Evolutionary conservation across 2,797 vertebrate species (phyloP).

Genomic region (Megalops cyprinoides): DNA sequence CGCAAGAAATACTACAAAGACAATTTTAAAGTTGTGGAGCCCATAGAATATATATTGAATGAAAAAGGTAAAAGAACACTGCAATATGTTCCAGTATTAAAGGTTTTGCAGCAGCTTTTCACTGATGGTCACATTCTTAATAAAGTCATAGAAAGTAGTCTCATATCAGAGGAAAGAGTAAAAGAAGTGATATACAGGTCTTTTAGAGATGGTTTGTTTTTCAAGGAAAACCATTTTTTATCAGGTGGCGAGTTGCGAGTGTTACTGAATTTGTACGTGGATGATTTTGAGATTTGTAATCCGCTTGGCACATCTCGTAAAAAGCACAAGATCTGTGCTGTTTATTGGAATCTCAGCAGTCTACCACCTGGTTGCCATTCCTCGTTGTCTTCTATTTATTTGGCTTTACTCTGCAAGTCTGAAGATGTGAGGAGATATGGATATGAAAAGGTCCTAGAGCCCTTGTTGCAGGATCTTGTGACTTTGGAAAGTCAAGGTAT

Average conservation of each 20-base stretch:
- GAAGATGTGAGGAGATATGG: conserved; percentile 30
- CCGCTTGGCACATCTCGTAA: conserved; percentile 32
- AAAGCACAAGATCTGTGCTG: conserved; percentile 26
- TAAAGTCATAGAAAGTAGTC: conserved; percentile 25
- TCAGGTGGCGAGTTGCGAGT: conserved; percentile 30
- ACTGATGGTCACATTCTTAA: conserved; percentile 33
- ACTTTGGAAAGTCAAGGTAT: conserved; percentile 31
- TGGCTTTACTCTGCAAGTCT: conserved; percentile 24
- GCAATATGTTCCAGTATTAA: conserved; percentile 33
- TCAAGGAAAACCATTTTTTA: conserved; percentile 32
- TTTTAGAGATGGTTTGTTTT: conserved; percentile 30
- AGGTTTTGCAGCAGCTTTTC: conserved; percentile 36
- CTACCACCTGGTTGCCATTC: conserved; percentile 29
- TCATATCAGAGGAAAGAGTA: conserved; percentile 10
- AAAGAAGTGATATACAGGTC: conserved; percentile 36
- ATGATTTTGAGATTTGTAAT: too few species aligned
- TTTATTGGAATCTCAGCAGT: conserved; percentile 28
- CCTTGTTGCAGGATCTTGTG: conserved; percentile 31
- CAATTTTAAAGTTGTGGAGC: too few species aligned
- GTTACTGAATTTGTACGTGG: conserved; percentile 25
- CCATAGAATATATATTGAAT: conserved; percentile 35
- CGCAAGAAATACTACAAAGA: too few species aligned
- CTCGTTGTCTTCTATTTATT: conserved; percentile 30
- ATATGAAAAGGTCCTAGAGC: conserved; percentile 25
- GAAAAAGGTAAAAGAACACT: conserved; percentile 5